Evolutionary conservation across 30 jellyfish, hydroid and myxozoan genomes (phyloP).

Genomic region (Pseudorhiza aurosa): DNA sequence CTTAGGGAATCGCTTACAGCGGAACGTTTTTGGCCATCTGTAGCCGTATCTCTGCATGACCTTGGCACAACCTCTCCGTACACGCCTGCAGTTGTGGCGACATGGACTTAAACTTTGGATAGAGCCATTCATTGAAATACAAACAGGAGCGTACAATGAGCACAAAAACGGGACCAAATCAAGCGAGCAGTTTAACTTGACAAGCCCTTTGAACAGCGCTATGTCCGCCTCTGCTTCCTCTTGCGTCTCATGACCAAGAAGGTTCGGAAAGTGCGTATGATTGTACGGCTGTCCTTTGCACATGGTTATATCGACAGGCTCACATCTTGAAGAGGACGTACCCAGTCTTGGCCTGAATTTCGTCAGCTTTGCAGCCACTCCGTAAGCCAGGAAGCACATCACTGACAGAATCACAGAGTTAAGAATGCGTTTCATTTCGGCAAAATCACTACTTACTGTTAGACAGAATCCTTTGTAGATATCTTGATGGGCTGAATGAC

Average conservation of each 20-base stretch:
- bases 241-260: conserved; percentile 77
- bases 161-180: conserved; percentile 74
- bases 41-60: conserved; percentile 73
- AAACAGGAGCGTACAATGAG: conserved; percentile 89
- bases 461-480: too few relatives aligned
- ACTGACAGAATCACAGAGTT: too few relatives aligned
- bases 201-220: conserved; percentile 58
- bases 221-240: conserved; percentile 72
- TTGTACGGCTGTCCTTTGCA: conserved; percentile 87
- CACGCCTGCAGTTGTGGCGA: conserved; percentile 83
- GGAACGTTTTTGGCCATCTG: conserved; percentile 79
- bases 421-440: too few relatives aligned
- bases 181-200: conserved; percentile 65
- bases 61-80: conserved; percentile 58
- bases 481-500: too few relatives aligned
- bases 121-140: conserved; percentile 53
- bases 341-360: conserved; percentile 18
- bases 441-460: too few relatives aligned
- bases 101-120: conserved; percentile 72
- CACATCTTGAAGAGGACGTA: conserved; percentile 71
- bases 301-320: conserved; percentile 67
- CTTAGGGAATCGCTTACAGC: conserved; percentile 79
- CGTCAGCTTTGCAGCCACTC: neutral
- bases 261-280: conserved; percentile 82
- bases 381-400: too few relatives aligned